Percentiles rank a stretch among this genome's conserved stretches.
These are phyloP conservation scores for Euura saliciscinereae DNA, from an alignment of 1,140 invertebrate genomes.

Conservation along the genomic window DNA sequence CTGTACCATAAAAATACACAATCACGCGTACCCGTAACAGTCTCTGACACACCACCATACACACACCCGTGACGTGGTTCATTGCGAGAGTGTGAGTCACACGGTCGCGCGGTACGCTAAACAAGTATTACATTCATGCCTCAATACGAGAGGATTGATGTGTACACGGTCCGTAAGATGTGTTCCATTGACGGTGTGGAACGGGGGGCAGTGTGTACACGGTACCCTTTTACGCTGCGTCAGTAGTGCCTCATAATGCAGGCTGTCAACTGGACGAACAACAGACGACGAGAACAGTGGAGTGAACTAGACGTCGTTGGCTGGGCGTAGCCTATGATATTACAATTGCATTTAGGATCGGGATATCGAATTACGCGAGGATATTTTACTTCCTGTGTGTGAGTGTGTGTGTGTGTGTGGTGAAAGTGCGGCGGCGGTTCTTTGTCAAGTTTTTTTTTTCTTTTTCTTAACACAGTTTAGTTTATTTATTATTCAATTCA, in stretches of 20 bases:
- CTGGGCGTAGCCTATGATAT: constrained; percentile 2
- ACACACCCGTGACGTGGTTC: no score
- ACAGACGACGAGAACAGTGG: neutral
- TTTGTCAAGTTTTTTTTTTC: neutral
- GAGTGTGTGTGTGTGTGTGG: neutral
- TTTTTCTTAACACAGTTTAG: no score
- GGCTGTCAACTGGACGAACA: neutral
- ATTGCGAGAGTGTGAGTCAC: no score
- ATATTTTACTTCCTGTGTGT: neutral
- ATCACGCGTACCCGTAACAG: no score
- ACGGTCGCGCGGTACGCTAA: no score
- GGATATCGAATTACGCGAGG: neutral
- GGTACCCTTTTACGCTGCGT: neutral
- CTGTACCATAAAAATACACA: no score
- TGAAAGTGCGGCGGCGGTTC: neutral
- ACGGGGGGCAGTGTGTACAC: neutral
- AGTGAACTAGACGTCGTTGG: neutral
- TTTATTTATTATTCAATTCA: no score
- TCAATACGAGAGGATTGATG: no score
- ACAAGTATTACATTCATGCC: no score
- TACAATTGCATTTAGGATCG: neutral
- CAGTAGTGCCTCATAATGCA: neutral
- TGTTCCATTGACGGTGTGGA: neutral
- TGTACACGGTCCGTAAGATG: neutral
- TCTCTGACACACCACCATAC: no score